These are phyloP conservation scores for Oscheius sp. DNA, from an alignment of 2,888 invertebrate genomes.

Conservation along the genomic window DNA sequence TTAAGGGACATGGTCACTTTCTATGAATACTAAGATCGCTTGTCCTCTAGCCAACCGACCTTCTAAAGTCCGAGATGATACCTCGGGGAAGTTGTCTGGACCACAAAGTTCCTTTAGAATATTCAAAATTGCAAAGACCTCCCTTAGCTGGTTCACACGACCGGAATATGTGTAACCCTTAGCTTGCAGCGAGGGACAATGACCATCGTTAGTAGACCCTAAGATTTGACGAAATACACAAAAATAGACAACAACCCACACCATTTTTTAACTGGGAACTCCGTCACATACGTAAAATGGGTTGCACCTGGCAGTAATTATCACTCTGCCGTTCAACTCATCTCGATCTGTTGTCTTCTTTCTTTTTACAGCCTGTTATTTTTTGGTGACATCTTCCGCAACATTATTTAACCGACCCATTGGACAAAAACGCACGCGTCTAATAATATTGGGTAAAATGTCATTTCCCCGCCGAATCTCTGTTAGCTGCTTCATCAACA, in stretches of 20 bases:
- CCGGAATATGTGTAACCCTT: neutral
- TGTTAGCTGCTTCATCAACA: slow-evolving; percentile 29
- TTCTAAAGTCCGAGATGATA: too few relatives aligned
- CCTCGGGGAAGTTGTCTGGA: too few relatives aligned
- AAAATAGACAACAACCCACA: neutral
- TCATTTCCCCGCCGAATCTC: slow-evolving; percentile 12
- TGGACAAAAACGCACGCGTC: neutral
- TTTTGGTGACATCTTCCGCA: neutral
- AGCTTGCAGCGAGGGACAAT: slow-evolving; percentile 4
- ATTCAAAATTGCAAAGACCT: too few relatives aligned
- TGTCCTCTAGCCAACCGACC: too few relatives aligned
- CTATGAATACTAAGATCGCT: too few relatives aligned
- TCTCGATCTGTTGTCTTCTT: too few relatives aligned
- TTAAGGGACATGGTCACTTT: too few relatives aligned
- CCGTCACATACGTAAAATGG: too few relatives aligned
- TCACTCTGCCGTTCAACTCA: too few relatives aligned
- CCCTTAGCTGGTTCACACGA: too few relatives aligned
- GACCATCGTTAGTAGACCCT: neutral
- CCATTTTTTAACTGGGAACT: neutral
- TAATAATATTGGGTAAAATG: slow-evolving; percentile 11
- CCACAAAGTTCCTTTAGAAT: too few relatives aligned
- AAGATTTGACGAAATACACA: neutral
- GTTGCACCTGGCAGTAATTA: too few relatives aligned
- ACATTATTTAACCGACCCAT: neutral
- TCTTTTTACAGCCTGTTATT: neutral